These are phyloP conservation scores for Chiridota heheva DNA, from an alignment of 35 echinoderm and acorn worm genomes.

Conservation along the genomic window DNA sequence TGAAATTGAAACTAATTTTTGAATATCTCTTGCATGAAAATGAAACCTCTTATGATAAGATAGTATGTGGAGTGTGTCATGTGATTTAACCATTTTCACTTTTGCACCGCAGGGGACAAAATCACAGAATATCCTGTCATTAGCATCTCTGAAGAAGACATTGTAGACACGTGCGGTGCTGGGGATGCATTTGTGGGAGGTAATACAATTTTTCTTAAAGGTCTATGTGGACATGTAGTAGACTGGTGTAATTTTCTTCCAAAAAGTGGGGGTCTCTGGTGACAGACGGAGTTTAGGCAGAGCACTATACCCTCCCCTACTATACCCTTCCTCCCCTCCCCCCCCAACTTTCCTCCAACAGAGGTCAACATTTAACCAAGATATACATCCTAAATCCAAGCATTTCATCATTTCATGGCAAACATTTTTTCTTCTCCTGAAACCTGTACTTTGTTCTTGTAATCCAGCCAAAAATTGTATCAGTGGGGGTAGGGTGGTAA, in stretches of 20 bases:
- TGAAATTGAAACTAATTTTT: no score
- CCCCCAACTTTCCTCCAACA: background rate
- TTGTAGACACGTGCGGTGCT: constrained; percentile 49
- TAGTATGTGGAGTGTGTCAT: no score
- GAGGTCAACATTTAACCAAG: no score
- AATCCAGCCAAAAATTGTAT: no score
- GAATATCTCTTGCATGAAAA: no score
- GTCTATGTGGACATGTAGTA: background rate
- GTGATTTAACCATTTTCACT: no score
- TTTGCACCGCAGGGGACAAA: background rate
- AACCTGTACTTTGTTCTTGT: no score
- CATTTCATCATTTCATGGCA: no score
- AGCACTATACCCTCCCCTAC: background rate
- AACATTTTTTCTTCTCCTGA: no score
- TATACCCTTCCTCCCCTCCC: background rate
- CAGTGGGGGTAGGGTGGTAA: no score
- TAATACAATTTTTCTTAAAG: background rate
- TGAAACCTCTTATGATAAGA: no score
- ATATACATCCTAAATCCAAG: no score
- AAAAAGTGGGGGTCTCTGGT: background rate
- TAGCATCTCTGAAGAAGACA: background rate
- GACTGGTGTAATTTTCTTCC: background rate
- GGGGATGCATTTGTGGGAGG: constrained; percentile 53
- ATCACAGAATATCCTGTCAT: background rate
- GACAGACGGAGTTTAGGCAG: background rate